Conservation (phyloP, 1,140 invertebrate species). For the Trissolcus basalis region DNA sequence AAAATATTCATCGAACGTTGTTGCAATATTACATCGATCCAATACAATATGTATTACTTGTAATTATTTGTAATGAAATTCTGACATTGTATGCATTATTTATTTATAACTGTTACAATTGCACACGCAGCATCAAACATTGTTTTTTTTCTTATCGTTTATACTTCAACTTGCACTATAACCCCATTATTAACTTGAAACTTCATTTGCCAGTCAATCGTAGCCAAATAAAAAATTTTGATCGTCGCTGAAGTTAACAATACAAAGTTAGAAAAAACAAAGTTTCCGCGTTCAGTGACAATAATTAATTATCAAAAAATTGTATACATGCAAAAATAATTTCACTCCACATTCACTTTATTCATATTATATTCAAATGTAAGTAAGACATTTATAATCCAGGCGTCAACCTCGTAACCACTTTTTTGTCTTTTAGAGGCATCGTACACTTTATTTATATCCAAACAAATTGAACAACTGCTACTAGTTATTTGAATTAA, state of each 20-base stretch:
- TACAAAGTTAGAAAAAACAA: conserved; percentile 34
- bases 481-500: conserved; percentile 10
- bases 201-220: conserved; percentile 4
- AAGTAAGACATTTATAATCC: conserved; percentile 34
- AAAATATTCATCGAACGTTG: neutral
- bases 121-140: conserved; percentile 29
- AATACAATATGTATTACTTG: conserved; percentile 39
- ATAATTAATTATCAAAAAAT: conserved; percentile 12
- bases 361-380: conserved; percentile 40
- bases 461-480: conserved; percentile 26
- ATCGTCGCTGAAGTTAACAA: conserved; percentile 23
- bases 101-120: conserved; percentile 39
- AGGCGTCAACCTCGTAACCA: no score
- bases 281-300: conserved; percentile 2
- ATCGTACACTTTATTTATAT: conserved; percentile 33
- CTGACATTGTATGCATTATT: conserved; percentile 18
- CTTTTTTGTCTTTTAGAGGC: neutral
- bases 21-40: conserved; percentile 41
- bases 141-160: conserved; percentile 17
- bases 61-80: conserved; percentile 37
- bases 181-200: conserved; percentile 2
- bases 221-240: conserved; percentile 21
- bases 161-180: conserved; percentile 35
- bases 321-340: conserved; percentile 45
- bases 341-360: conserved; percentile 12